phyloP scores from a whole-genome alignment of 2,888 invertebrate genomes.

The Priocnemis perturbator region DNA sequence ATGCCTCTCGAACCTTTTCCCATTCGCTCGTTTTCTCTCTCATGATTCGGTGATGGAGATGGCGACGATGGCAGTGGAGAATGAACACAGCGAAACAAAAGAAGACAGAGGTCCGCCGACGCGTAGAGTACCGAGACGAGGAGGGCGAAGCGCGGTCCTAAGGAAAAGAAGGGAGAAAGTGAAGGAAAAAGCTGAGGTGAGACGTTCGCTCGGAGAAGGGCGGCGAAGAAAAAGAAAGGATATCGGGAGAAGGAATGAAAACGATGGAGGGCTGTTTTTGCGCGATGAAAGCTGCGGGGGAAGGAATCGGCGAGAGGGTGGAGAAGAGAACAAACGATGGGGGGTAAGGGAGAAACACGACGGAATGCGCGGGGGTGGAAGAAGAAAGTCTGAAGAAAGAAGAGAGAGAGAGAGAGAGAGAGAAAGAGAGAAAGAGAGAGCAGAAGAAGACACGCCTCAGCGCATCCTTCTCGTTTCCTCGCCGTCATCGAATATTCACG shows the following conservation, averaged over 20 bases:
- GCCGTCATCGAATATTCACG: conserved; percentile 47
- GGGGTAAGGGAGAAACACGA: too few species aligned
- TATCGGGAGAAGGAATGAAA: not conserved
- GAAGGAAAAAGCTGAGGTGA: not conserved
- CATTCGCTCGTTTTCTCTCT: not conserved
- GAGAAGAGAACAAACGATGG: not conserved
- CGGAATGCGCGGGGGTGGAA: not conserved
- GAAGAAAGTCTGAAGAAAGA: not conserved
- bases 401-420: conserved; percentile 14
- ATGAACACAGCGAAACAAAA: conserved; percentile 6
- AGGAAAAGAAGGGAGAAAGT: not conserved
- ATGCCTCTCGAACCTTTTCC: not conserved
- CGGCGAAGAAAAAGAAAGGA: not conserved
- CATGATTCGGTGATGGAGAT: not conserved
- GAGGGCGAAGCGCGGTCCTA: conserved; percentile 12
- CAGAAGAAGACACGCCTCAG: not conserved
- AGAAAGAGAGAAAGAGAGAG: conserved; percentile 11
- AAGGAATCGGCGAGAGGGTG: not conserved
- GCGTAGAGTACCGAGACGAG: not conserved
- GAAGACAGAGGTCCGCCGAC: conserved; percentile 17
- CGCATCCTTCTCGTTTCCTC: conserved; percentile 23
- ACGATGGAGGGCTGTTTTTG: not conserved
- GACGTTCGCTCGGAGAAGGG: too few species aligned
- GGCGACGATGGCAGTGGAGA: conserved; percentile 24
- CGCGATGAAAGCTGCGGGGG: not conserved